Evolutionary conservation across 2,797 vertebrate genomes (phyloP).

Genomic region (Platyrinchus mystaceus): DNA sequence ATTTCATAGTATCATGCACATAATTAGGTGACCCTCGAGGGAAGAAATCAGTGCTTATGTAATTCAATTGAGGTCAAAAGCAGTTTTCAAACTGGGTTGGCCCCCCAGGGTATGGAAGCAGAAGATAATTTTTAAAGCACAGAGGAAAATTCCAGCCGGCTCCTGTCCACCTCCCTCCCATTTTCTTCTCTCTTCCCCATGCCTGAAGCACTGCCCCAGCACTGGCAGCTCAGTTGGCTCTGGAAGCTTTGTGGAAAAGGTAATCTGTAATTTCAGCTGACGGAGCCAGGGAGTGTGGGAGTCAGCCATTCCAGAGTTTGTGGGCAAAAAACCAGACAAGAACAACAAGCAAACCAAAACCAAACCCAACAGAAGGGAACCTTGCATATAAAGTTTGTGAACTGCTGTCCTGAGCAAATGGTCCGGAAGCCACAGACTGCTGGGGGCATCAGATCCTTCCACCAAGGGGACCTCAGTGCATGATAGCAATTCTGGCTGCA

Average conservation of each 20-base stretch:
- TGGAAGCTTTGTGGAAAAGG: neutral
- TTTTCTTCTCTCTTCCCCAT: neutral
- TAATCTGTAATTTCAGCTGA: neutral
- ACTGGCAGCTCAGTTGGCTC: neutral
- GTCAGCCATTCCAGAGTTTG: neutral
- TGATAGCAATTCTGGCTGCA: rapidly evolving
- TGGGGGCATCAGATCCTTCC: neutral
- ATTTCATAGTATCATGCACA: neutral
- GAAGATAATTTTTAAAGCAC: neutral
- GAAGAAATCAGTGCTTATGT: conserved; percentile 1
- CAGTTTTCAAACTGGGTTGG: conserved; percentile 26
- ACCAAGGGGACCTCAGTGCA: neutral
- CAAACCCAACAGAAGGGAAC: neutral
- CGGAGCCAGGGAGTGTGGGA: neutral
- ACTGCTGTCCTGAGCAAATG: neutral
- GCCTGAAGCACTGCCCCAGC: neutral
- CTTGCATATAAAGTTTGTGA: neutral
- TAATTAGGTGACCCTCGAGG: conserved; percentile 39
- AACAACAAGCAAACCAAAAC: neutral
- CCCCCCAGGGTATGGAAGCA: neutral
- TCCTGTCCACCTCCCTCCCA: neutral
- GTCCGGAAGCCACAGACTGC: neutral
- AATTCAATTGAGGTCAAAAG: conserved; percentile 38
- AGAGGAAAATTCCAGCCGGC: neutral
- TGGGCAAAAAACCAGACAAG: rapidly evolving